Base-by-base conservation (phyloP, 1,140 invertebrate species). In the Notospermus geniculatus region DNA sequence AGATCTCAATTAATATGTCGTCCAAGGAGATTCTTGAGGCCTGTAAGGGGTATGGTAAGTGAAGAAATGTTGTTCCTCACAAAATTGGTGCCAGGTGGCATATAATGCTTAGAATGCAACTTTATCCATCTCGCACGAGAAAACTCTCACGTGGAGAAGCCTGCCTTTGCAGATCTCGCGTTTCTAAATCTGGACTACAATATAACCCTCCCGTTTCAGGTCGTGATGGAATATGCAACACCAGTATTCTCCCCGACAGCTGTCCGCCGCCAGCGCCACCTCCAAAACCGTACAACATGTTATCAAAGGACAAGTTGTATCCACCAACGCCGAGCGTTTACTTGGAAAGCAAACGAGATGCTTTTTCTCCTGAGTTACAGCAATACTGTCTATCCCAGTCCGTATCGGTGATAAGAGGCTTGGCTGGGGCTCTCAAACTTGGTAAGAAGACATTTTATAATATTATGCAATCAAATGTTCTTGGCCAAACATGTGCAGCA, bases 301-400 rank as follows among this genome's bases (percentile, higher is more conserved):
- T 97, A 13, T 87, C 89, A 15, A 88, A 89, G 71, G 93, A 97
- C 72, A 92, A 96, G 75, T 85, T 98, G 0, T 74, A 82, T 65
- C 83, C 80, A 54, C 75, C 78, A n/a, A 81, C 83, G 52, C 82
- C 83, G 1, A 83, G 76, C 73, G 78, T 84, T 59, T 83, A 79
- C 74, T 79, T 99, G 23, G 96, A 99, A 75, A 96, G 92, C 76
- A 97, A 98, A 78, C 96, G 97, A 74, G 94, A 98, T 72, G 96
- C 95, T 0, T 96, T 97, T 77, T 94, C 93, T 71, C 90, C 92
- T 11, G 92, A 98, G 72, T 81, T 99, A 11, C 95, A 98, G 80
- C 95, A 98, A 73, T 98, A 98, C 81, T 98, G 96, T 79, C 84
- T 98, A 11, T 93, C 95, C 71, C 92, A 98, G 83, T 94, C 95